Base-by-base conservation (phyloP, 2,113 vertebrate genomes). In the Brachyhypopomus gauderio region DNA sequence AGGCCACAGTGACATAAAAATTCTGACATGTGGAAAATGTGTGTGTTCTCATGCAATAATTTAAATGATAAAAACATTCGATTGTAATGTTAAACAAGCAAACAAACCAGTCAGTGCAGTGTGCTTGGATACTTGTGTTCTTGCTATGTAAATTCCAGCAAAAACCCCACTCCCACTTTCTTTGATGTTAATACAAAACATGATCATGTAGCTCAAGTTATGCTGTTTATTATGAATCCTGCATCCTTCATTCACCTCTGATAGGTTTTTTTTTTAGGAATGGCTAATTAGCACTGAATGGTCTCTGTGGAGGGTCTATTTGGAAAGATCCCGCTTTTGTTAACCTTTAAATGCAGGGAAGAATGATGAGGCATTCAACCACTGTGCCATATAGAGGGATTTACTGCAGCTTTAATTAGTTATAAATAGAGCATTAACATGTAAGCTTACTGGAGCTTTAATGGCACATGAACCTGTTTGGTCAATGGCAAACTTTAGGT, bases 261-360 rank as follows among this genome's bases (percentile, higher is more conserved):
- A 69, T 80, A 72, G 78, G 67, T 81, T 52, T 11, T 52, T 75
- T 74, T 81, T 72, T 22, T 9, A 34, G 72, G 84, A 85, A 76
- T 79, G 80, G 75, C 77, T 85, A 85, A 85, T 85, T 85, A 80
- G 76, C 67, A 45, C 58, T 84, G 79, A 86, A 86, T 82, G 64
- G 69, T 84, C 64, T 82, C 82, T 74, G 79, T 80, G 80, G 79
- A 77, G 67, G 52, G 75, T 77, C 80, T 76, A 66, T 84, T 84
- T 78, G 77, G 27, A 82, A 79, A 79, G 64, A n/a, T 52, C 69
- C 70, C 52, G 71, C 55, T 83, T 76, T 83, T 77, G 58, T 60
- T 20, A 34, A 38, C 3, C 17, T 60, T 20, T 60, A 60, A 60
- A 60, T 22, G 58, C n/a, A n/a, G 19, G 58, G n/a, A 9, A 69